phyloP scores from a whole-genome alignment of 2,113 vertebrate species.

The Synodontis membranacea region DNA sequence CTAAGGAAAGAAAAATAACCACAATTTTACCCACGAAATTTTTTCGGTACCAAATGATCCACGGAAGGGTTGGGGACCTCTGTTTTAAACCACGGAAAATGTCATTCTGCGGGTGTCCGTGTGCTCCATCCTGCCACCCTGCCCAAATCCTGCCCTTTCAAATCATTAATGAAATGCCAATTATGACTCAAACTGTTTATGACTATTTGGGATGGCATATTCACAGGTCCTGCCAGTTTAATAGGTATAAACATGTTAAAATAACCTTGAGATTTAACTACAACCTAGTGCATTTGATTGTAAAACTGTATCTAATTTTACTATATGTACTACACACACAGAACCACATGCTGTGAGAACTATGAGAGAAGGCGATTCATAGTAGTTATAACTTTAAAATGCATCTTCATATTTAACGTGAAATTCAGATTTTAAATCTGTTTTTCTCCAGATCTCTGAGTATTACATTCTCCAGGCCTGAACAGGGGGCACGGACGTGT shows the following conservation, averaged over 20 bases:
- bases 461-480: conserved; percentile 36
- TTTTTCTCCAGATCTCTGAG: conserved; percentile 13
- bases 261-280: background rate
- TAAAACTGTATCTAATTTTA: background rate
- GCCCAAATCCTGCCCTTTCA: no score
- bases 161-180: background rate
- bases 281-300: background rate
- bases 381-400: conserved; percentile 13
- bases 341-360: background rate
- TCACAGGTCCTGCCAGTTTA: background rate
- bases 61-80: no score
- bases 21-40: no score
- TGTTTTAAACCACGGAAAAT: no score
- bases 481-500: conserved; percentile 22
- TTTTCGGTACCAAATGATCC: no score
- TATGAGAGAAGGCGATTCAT: background rate
- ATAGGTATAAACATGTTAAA: background rate
- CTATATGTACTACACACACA: background rate
- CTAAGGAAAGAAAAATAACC: no score
- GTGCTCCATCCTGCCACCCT: no score
- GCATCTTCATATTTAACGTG: background rate
- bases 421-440: conserved; percentile 17
- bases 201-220: background rate
- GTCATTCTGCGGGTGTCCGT: no score
- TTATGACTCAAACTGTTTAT: background rate